Evolutionary conservation across 1,140 invertebrate genomes (phyloP), one percentile per base, ranked within the genome.

Genomic region (Chymomyza costata): DNA sequence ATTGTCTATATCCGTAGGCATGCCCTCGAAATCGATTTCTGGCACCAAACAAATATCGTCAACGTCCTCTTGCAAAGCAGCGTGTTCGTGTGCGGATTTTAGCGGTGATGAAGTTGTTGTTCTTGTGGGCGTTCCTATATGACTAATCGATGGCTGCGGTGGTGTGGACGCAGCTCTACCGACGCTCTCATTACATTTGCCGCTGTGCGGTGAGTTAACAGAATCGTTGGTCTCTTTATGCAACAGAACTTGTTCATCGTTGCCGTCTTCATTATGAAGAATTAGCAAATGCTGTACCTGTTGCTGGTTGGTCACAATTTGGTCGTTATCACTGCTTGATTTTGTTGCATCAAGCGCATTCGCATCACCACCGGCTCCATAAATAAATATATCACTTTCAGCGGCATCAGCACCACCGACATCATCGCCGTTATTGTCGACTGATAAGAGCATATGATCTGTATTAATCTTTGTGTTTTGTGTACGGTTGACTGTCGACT

Each of bases 1-100:
- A 86, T 93, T 92, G 49, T 90, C 90, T 56, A 91, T 88, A 86
- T 92, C 88, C 86, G 89, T 89, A 85, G 81, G 81, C 73, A 73
- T 74, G 90, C 91, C 84, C 91, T 91, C 66, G 88, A 82, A 85
- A 55, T 84, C 84, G 25, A 85, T 85, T 67, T 84, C 83, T 63
- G 84, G 84, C 52, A 85, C 82, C 21, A 81, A 41, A 44, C 74
- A 80, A 50, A 84, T 82, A 52, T 84, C 84, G 46, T 85, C 83
- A 35, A 51, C 63, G 55, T 84, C 82, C 53, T 83, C 81, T 52
- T 67, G 66, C 10, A 38, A 6, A 38, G 59, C 52, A 16, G 74
- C 55, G 31, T 64, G 74, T 30, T 37, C 58, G 63, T 41, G n/a
- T n/a, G 54, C 17, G 43, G 67, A 40, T 67, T 78, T 78, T 2